These are phyloP conservation scores for Microcebus tavaratra DNA, from an alignment of 2,113 vertebrate species.

Conservation along the genomic window DNA sequence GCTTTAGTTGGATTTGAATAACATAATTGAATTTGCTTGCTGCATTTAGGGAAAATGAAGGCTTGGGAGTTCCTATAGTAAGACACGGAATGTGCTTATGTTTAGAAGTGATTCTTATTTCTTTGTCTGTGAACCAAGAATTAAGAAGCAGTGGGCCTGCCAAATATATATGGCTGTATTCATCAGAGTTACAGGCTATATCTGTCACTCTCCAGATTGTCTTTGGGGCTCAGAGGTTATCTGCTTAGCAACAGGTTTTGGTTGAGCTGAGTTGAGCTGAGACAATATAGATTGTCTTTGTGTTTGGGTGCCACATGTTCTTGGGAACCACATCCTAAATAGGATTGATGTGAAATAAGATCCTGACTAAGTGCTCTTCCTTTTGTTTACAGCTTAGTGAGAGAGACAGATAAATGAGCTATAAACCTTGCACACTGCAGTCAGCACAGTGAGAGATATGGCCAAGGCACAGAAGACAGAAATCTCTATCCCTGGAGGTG, in stretches of 20 bases:
- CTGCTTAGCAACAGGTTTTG: background rate
- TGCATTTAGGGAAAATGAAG: constrained; percentile 59
- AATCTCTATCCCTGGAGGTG: background rate
- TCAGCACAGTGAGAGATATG: background rate
- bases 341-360: background rate
- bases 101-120: constrained; percentile 58
- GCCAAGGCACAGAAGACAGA: background rate
- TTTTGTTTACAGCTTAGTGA: background rate
- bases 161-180: background rate
- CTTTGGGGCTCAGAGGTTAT: background rate
- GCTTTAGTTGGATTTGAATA: constrained; percentile 67
- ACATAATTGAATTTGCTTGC: constrained; percentile 53
- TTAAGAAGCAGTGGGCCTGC: constrained; percentile 41
- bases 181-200: background rate
- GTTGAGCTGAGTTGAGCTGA: background rate
- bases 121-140: background rate
- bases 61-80: constrained; percentile 50
- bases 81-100: constrained; percentile 9
- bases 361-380: background rate
- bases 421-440: background rate
- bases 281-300: background rate
- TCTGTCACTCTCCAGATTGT: background rate
- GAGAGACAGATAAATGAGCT: background rate
- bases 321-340: background rate
- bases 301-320: background rate